Conservation (phyloP, 2,888 invertebrate species). For the Drosophila siamana region DNA sequence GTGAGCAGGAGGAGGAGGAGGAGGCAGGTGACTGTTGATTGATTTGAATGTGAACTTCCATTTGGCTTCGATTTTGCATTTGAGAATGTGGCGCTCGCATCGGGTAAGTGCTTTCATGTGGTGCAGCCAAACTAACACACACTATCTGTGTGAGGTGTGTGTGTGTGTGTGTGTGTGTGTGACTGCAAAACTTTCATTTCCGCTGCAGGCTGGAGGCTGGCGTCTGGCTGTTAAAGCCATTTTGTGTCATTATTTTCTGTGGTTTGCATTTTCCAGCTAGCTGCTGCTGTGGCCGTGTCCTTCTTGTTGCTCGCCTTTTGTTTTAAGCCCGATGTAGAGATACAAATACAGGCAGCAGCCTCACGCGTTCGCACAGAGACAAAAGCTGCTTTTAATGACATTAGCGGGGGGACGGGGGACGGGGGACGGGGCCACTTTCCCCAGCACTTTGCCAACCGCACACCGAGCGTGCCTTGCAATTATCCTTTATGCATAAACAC, state of each 20-base stretch:
- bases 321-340: slow-evolving; percentile 38
- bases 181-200: slow-evolving; percentile 70
- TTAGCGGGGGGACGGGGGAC: slow-evolving; percentile 42
- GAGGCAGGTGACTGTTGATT: slow-evolving; percentile 34
- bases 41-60: slow-evolving; percentile 37
- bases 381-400: slow-evolving; percentile 64
- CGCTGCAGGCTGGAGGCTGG: slow-evolving; percentile 46
- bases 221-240: slow-evolving; percentile 57
- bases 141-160: slow-evolving; percentile 61
- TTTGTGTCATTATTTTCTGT: slow-evolving; percentile 76
- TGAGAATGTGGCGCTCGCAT: slow-evolving; percentile 4
- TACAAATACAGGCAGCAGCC: slow-evolving; percentile 5
- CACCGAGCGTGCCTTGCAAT: slow-evolving; percentile 52
- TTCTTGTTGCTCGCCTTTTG: slow-evolving; percentile 58
- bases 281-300: slow-evolving; percentile 31
- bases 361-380: slow-evolving; percentile 35
- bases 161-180: slow-evolving; percentile 7
- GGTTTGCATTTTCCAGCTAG: slow-evolving; percentile 73
- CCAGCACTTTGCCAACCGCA: slow-evolving; percentile 1
- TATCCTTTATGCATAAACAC: slow-evolving; percentile 57
- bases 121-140: slow-evolving; percentile 67
- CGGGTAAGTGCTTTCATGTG: slow-evolving; percentile 22
- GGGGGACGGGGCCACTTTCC: background rate
- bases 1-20: background rate
- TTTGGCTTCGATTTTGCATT: slow-evolving; percentile 36